Percentiles rank a stretch among this genome's conserved stretches.
phyloP scores from a whole-genome alignment of 2,113 vertebrate genomes.

The Charadrius vociferus region DNA sequence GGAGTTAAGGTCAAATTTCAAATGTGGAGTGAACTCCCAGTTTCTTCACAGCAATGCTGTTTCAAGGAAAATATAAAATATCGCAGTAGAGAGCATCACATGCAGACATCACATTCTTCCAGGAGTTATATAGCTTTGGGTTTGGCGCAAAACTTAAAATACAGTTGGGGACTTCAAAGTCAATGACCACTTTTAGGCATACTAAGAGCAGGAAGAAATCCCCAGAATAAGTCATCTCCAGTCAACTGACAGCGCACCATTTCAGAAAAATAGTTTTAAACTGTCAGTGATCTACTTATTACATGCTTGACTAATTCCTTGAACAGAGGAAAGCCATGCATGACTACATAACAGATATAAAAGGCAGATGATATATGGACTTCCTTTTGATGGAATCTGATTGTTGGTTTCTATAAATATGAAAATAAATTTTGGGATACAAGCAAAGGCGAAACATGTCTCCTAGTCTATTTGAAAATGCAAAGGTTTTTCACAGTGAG shows the following conservation, averaged over 20 bases:
- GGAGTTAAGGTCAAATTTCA: not conserved
- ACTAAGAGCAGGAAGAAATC: not conserved
- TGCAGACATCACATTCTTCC: not conserved
- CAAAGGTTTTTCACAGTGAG: not conserved
- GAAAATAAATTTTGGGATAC: not conserved
- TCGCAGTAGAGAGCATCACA: not conserved
- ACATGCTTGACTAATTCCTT: slow-evolving; percentile 29
- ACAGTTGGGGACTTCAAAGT: not conserved
- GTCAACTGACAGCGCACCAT: not conserved
- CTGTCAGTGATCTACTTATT: slow-evolving; percentile 13
- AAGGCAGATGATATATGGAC: not conserved
- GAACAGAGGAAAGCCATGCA: slow-evolving; percentile 9
- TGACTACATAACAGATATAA: not conserved
- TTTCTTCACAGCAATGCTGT: not conserved
- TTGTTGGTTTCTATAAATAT: slow-evolving; percentile 20
- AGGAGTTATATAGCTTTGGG: not conserved
- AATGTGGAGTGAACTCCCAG: not conserved
- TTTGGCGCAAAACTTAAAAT: not conserved
- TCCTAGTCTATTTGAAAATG: not conserved
- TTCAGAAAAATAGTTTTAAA: slow-evolving; percentile 24
- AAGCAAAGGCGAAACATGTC: not conserved
- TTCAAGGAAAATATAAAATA: not conserved
- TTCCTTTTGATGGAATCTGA: not conserved
- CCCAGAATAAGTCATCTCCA: not conserved
- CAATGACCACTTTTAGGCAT: not conserved